Conservation (phyloP, 2,113 vertebrate genomes). For the Azemiops feae region DNA sequence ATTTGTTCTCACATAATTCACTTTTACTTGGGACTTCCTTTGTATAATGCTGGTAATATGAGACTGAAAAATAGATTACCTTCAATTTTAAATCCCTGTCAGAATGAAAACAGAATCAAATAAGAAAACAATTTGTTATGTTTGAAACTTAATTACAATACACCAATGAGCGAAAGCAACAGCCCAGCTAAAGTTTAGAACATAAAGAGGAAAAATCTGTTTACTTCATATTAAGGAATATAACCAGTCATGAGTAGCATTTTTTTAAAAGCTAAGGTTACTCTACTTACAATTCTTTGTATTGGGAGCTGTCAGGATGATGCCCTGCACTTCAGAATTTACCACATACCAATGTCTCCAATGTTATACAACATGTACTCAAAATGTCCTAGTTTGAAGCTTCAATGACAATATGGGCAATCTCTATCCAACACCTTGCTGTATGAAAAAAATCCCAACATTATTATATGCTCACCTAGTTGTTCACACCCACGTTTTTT, state of each 20-base stretch:
- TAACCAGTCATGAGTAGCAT: neutral
- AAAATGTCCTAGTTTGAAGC: neutral
- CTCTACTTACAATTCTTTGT: neutral
- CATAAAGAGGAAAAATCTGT: neutral
- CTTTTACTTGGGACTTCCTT: neutral
- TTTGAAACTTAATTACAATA: neutral
- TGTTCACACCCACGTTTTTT: neutral
- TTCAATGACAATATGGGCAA: neutral
- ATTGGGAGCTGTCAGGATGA: neutral
- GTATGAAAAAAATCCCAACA: neutral
- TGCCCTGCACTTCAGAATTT: neutral
- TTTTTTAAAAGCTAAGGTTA: neutral
- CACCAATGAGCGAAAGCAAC: neutral
- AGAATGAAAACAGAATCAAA: conserved; percentile 15
- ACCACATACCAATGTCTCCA: neutral
- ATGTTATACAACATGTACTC: neutral
- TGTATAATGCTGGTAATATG: neutral
- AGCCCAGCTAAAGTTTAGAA: neutral
- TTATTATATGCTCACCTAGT: neutral
- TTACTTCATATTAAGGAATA: neutral
- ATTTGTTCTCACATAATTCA: conserved; percentile 2
- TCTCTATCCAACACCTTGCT: neutral
- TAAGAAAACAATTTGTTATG: neutral
- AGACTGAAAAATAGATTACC: neutral
- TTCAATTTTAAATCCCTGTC: conserved; percentile 1